Percentiles rank a stretch among this genome's conserved stretches.
Evolutionary conservation across 2,113 vertebrate genomes (phyloP).

Genomic region (Chaenocephalus aceratus): DNA sequence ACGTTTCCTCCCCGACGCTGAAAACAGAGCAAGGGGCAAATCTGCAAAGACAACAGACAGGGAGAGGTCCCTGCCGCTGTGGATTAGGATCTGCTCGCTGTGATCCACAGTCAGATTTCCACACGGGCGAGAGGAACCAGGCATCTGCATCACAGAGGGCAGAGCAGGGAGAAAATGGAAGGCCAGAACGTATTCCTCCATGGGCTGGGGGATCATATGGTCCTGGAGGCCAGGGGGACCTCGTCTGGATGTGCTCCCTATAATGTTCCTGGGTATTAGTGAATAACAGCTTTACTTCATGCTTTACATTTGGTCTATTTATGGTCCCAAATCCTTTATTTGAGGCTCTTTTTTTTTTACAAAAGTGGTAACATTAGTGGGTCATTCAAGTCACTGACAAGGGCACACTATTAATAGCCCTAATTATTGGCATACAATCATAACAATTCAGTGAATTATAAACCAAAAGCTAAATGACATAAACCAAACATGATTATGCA

Average conservation of each 20-base stretch:
- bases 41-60: conserved; percentile 76
- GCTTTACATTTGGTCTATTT: background rate
- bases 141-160: conserved; percentile 58
- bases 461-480: too few species aligned
- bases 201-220: conserved; percentile 51
- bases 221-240: conserved; percentile 57
- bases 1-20: conserved; percentile 37
- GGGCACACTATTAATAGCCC: background rate
- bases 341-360: too few species aligned
- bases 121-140: conserved; percentile 46
- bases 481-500: background rate
- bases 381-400: background rate
- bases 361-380: too few species aligned
- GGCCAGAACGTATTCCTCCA: conserved; percentile 24
- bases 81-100: conserved; percentile 64
- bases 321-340: background rate
- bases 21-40: conserved; percentile 71
- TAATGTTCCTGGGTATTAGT: background rate
- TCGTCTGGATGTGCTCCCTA: conserved; percentile 11
- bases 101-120: conserved; percentile 55
- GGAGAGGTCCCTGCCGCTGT: conserved; percentile 56
- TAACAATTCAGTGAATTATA: background rate
- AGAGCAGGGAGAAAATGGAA: conserved; percentile 63
- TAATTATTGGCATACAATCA: background rate
- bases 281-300: background rate